These are phyloP conservation scores for chimpanzee (Pan troglodytes) DNA, from an alignment of 2,113 vertebrate genomes.

Conservation along the genomic window NHGRI_mPanTro3-v2.1_pri NC_072410.2:94392001-94392500, in stretches of 20 bases:
- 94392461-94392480: conserved; percentile 7
- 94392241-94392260: not conserved
- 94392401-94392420: not conserved
- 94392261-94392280: not conserved
- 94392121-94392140: not conserved
- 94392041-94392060: not conserved
- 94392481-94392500: not conserved
- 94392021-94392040: not conserved
- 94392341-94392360: not conserved
- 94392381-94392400: not conserved
- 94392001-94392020: not conserved
- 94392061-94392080: not conserved
- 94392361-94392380: not conserved
- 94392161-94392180: not conserved
- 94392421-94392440: not conserved
- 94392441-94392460: not conserved
- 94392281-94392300: not conserved
- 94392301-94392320: not conserved
- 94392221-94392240: not conserved
- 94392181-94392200: not conserved
- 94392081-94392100: not conserved
- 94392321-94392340: not conserved
- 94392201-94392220: not conserved
- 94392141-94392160: not conserved
- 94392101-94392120: not conserved